phyloP scores from a whole-genome alignment of 2,797 vertebrate species.

The Phoeniculus purpureus region DNA sequence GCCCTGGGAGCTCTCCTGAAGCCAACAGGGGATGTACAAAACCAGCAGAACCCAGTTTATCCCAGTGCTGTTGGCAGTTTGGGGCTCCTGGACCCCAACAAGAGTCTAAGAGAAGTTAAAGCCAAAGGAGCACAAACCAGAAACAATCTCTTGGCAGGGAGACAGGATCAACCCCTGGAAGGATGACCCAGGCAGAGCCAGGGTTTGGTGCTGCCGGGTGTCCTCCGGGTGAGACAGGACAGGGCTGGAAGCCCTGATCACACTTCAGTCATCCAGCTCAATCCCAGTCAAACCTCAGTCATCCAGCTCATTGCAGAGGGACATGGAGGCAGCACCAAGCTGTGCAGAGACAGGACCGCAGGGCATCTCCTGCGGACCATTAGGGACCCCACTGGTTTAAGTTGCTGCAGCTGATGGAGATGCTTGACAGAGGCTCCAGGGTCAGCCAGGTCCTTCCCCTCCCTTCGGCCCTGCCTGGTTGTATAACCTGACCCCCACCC shows the following conservation, averaged over 20 bases:
- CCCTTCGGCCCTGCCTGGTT: not conserved
- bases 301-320: not conserved
- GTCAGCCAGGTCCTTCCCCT: not conserved
- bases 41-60: not conserved
- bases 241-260: not conserved
- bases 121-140: not conserved
- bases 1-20: not conserved
- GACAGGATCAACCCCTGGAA: not conserved
- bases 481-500: not conserved
- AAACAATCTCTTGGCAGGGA: not conserved
- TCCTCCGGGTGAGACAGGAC: not conserved
- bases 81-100: not conserved
- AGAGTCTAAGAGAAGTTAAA: not conserved
- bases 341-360: not conserved
- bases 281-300: too few species aligned
- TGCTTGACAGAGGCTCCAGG: not conserved
- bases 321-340: not conserved
- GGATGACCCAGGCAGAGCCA: not conserved
- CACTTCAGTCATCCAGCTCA: not conserved
- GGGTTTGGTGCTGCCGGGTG: not conserved
- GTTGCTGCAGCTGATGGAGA: not conserved
- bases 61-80: fast-evolving
- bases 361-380: not conserved
- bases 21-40: not conserved
- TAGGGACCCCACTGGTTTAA: fast-evolving